Base-by-base conservation (phyloP, 1,140 invertebrate genomes). In the Zaprionus kolodkinae region DNA sequence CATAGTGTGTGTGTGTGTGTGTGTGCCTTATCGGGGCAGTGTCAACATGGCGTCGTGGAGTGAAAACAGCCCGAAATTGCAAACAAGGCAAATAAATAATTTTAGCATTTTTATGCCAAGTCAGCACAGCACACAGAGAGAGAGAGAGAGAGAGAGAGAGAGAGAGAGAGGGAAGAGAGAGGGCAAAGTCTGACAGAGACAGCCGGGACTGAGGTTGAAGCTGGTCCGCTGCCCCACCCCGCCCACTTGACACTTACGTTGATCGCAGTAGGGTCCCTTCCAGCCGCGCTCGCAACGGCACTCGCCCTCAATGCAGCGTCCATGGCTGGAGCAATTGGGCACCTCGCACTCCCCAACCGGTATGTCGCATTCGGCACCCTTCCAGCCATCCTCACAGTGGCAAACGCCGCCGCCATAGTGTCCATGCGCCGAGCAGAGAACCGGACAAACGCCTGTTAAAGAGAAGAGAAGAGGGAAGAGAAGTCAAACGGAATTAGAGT, bases 301-400 rank as follows among this genome's bases (percentile, higher is more conserved):
- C 84, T 96, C 95, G 61, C 98, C 98, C 62, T 96, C 95, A 67
- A 97, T 95, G 93, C 98, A 99, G 71, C 96, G 95, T 66, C 98
- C 98, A 87, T 98, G 96, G 64, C 96, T 96, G 85, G 96, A 97
- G 93, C 98, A 98, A 93, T 98, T 97, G 36, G 97, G 96, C 76
- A 97, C 96, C 93, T 98, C 96, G 93, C 97, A 98, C 93, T 98
- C 98, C 72, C 95, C 95, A 72, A 97, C 96, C 35, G 97, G 97
- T 70, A 99, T 95, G 93, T 98, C 97, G 93, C 99, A 99, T 94
- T 99, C 98, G 21, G 95, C 94, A 35, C 99, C 99, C 94, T 99
- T 99, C 97, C 97, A 99, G 52, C 98, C 98, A 82, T 97, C 96
- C 92, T 98, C 97, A 93, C 99, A 99, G 88, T 98, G 96, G 93